Base-by-base conservation (phyloP, 2,113 vertebrate species). In the Thymallus thymallus region DNA sequence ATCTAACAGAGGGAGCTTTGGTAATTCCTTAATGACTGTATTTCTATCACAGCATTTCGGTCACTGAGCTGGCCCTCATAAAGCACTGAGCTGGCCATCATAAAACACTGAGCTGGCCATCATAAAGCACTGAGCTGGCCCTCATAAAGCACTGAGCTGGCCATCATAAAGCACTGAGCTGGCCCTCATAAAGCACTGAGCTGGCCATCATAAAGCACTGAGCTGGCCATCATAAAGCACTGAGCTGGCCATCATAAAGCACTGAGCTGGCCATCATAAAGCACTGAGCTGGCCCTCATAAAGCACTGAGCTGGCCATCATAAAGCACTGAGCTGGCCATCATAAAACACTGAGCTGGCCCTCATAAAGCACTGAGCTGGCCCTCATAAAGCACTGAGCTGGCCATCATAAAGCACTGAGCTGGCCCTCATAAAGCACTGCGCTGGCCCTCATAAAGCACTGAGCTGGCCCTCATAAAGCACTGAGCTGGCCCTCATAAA, bases 11-110 rank as follows among this genome's bases (percentile, higher is more conserved):
- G 22, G 41, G 30, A 72, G 69, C 26, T 61, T 24, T 5, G 23
- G 16, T 64, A 73, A 73, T 73, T 73, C 41, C 23, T 24, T 64
- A 73, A 45, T 72, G 56, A 23, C 56, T 61, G 62, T 72, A 62
- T 41, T n/a, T 20, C 70, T 14, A 2, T 24, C 58, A 6, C 70
- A 62, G 70, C 70, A 45, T 20, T 60, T 60, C 55, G 58, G 29
- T 26, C 14, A n/a, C n/a, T n/a, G n/a, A n/a, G n/a, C n/a, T n/a
- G n/a, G n/a, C n/a, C n/a, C n/a, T n/a, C n/a, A 4, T 23, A 46
- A 63, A 62, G 70, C 35, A 7, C 56, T 60, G 26, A 61, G 56
- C 70, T 60, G 30, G 12, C n/a, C n/a, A 29, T 72, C 55, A 16
- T 24, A 62, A 14, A 35, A 9, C 22, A 12, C 71, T 46, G 35